Evolutionary conservation across 2,797 vertebrate species (phyloP), one percentile per base, ranked within the genome.

Genomic region (Gymnoscopelus microlampas): DNA sequence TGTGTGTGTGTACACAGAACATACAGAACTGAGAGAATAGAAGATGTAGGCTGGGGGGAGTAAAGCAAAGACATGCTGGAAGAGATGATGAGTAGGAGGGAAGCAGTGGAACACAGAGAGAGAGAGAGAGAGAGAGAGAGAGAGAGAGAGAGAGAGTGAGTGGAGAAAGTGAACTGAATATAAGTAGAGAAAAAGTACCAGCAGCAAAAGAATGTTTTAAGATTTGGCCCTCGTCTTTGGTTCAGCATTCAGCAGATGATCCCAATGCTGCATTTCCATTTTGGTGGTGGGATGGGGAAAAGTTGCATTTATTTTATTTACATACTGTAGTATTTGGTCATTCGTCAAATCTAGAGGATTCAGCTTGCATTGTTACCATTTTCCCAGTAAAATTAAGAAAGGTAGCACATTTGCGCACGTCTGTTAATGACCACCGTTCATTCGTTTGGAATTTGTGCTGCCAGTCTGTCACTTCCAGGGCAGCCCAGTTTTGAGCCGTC

Each of bases 11-110:
- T 9, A 12, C 10, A 11, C 15, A 12, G 80, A 84, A 84, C 76
- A 80, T 29, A 67, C 70, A 66, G 70, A 79, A 82, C 63, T 76
- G 81, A 82, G 68, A 81, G 77, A 85, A 82, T 70, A 70, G 79
- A 76, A 71, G 64, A 85, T 77, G 76, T 49, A 51, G 70, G 80
- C 83, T 84, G 78, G 74, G 79, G 82, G 71, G 48, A 72, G 65
- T 51, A 70, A 75, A 58, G 59, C 29, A 73, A 60, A 71, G 2
- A 58, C 48, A 49, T n/a, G 13, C 26, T 23, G 15, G 56, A 73
- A 71, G 63, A 63, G 50, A 15, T n/a, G 50, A 83, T 15, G 73
- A 66, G 76, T 69, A 73, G 74, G 80, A 75, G 68, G 68, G 32
- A 53, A 19, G 51, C 50, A 15, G 6, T 68, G 32, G 53, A 19